These are phyloP conservation scores for Pediacus dermestoides DNA, from an alignment of 2,888 invertebrate genomes.

Conservation along the genomic window DNA sequence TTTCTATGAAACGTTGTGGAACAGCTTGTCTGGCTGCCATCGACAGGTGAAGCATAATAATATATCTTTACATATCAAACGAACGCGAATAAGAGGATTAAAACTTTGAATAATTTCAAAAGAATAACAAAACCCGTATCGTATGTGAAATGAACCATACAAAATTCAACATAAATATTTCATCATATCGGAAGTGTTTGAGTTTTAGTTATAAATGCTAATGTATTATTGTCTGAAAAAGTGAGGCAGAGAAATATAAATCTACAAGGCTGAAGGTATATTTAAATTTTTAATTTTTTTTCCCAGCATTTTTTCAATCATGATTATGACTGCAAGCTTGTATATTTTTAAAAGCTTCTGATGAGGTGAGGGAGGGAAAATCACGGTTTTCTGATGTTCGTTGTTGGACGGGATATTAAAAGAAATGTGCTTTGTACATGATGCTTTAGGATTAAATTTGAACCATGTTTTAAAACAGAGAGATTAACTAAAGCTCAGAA, in stretches of 20 bases:
- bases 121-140: constrained; percentile 28
- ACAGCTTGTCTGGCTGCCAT: constrained; percentile 10
- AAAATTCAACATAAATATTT: constrained; percentile 43
- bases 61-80: constrained; percentile 38
- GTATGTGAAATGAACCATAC: constrained; percentile 39
- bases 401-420: too few relatives aligned
- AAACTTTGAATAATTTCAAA: constrained; percentile 37
- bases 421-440: too few relatives aligned
- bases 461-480: too few relatives aligned
- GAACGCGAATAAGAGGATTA: constrained; percentile 35
- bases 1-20: too few relatives aligned
- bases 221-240: constrained; percentile 35
- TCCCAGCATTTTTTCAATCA: background rate
- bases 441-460: too few relatives aligned
- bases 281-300: constrained; percentile 1
- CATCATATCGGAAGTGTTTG: constrained; percentile 43
- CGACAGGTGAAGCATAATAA: constrained; percentile 32
- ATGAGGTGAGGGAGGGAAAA: too few relatives aligned
- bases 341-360: too few relatives aligned
- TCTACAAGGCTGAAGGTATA: constrained; percentile 22
- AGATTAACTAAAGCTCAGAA: too few relatives aligned
- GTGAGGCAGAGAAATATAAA: background rate
- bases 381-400: too few relatives aligned
- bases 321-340: too few relatives aligned
- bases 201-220: constrained; percentile 46